Evolutionary conservation across 2,888 invertebrate species (phyloP), one percentile per base, ranked within the genome.

Genomic region (Galerucella pusilla): DNA sequence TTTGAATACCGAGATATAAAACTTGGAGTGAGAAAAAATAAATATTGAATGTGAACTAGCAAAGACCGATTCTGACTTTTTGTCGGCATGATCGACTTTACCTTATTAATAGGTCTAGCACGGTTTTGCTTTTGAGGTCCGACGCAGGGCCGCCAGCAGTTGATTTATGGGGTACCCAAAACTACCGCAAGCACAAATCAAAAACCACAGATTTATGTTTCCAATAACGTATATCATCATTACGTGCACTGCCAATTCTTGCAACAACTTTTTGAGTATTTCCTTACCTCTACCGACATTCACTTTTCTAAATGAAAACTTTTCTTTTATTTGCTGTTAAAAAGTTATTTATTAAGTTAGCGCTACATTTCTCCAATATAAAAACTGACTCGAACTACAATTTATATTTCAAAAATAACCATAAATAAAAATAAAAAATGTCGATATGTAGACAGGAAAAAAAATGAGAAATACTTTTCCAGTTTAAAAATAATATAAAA

Each of bases 151-250:
- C 42, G 63, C 63, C 65, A 14, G 78, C 82, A 79, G 83, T 16
- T 86, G 86, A 86, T 86, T 86, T 86, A 86, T 85, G 82, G 84
- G 81, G 81, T 81, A 82, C 82, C 84, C 83, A 81, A 84, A 84
- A 85, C 84, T 82, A 84, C 85, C 85, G 82, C 85, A 84, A 83
- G 83, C 85, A 85, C 85, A 85, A 85, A 85, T 86, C 85, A 85
- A 84, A 84, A 77, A 65, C 74, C 71, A 79, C 81, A 85, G 86
- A 86, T 86, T 85, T 86, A 86, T 85, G 81, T 82, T 81, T 82
- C 83, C 84, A 84, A 85, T 85, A 85, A 85, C 84, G 84, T 86
- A 85, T 83, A 85, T 85, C 86, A 85, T 85, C 85, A 85, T 85
- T 84, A 84, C 68, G 76, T 69, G 77, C 74, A 68, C 52, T 28